Evolutionary conservation across 2,888 invertebrate species (phyloP), one percentile per base, ranked within the genome.

Genomic region (Monopis laevigella): DNA sequence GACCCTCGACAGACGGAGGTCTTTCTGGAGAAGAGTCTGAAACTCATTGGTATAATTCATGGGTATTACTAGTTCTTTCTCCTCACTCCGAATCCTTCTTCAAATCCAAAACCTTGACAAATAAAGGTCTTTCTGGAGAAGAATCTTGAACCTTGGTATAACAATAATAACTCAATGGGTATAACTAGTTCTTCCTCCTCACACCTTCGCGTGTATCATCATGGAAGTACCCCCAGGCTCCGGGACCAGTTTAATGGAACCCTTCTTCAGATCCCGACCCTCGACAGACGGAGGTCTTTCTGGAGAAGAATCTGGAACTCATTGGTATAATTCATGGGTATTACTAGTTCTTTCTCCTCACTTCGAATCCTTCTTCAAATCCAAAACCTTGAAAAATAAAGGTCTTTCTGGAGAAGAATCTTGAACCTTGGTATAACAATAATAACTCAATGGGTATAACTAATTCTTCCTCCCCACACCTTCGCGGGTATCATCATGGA

Each of bases 381-480:
- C n/a, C n/a, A n/a, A n/a, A n/a, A n/a, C n/a, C n/a, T n/a, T n/a
- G n/a, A n/a, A n/a, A n/a, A n/a, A n/a, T n/a, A n/a, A n/a, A n/a
- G n/a, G n/a, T n/a, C n/a, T n/a, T 0, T 62, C 65, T 0, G 59
- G 53, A 1, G 70, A 61, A 2, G 60, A 61, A 32, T 69, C 65
- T 0, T 65, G 58, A n/a, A 72, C 77, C 78, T 56, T 78, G 78
- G 0, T n/a, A n/a, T n/a, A n/a, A n/a, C n/a, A n/a, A n/a, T n/a
- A n/a, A n/a, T n/a, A n/a, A n/a, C n/a, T n/a, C n/a, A n/a, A n/a
- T n/a, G n/a, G n/a, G n/a, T n/a, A n/a, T n/a, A n/a, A n/a, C n/a
- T n/a, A n/a, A n/a, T 24, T 7, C 10, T 24, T 24, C 24, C 10
- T 24, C 24, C 24, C 10, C 10, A 24, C 6, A 24, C 6, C 24